Percentiles rank a stretch among this genome's conserved stretches.
These are phyloP conservation scores for Meandrina meandrites DNA, from an alignment of 92 coral and sea anemone species.

Conservation along the genomic window DNA sequence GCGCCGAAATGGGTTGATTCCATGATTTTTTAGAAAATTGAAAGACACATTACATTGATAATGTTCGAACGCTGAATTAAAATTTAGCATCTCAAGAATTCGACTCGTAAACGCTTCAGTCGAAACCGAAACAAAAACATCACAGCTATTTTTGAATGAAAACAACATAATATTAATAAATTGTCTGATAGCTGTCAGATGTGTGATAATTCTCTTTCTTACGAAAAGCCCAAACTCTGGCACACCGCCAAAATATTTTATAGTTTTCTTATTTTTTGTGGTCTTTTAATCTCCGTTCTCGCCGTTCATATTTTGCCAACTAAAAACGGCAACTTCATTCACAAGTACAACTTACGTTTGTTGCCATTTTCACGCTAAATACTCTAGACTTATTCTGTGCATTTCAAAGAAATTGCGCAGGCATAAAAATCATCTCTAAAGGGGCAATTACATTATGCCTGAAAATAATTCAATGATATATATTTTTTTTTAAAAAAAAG, in stretches of 20 bases:
- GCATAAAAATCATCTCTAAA: neutral
- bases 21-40: neutral
- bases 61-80: conserved; percentile 3
- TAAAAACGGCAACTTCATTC: conserved; percentile 6
- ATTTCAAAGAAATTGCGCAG: conserved; percentile 1
- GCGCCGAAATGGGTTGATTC: neutral
- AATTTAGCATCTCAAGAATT: conserved; percentile 15
- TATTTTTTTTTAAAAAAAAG: neutral
- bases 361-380: conserved; percentile 16
- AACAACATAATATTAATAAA: conserved; percentile 34
- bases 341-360: conserved; percentile 14
- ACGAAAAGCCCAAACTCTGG: neutral
- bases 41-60: neutral
- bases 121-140: conserved; percentile 42
- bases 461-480: neutral
- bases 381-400: neutral
- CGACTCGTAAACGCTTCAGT: neutral
- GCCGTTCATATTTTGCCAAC: neutral
- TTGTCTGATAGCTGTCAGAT: conserved; percentile 24
- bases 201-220: conserved; percentile 18
- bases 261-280: neutral
- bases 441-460: neutral
- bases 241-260: conserved; percentile 8
- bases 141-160: conserved; percentile 42
- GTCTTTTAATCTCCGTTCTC: neutral